Conservation (phyloP, 2,888 invertebrate genomes). For the Drosophila kokeensis region DNA sequence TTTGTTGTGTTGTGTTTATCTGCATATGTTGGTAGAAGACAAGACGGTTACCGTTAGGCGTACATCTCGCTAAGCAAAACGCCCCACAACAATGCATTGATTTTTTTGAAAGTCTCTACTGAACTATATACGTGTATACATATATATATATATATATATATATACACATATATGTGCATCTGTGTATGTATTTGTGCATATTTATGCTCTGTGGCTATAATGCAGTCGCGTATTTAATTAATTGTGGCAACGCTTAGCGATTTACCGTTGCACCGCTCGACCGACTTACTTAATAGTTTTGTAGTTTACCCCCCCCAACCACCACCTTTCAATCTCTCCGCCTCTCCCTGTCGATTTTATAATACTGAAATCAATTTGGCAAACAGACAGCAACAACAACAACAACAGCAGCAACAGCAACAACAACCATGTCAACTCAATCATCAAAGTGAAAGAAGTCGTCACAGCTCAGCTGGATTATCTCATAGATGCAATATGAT, state of each 20-base stretch:
- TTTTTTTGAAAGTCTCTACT: constrained; percentile 57
- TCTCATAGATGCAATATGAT: constrained; percentile 52
- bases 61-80: constrained; percentile 4
- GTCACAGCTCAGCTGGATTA: constrained; percentile 51
- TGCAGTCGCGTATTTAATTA: constrained; percentile 51
- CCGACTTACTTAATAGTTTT: constrained; percentile 46
- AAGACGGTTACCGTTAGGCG: constrained; percentile 43
- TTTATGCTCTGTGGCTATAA: background rate
- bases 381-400: background rate
- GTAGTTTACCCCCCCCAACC: background rate
- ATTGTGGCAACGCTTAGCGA: constrained; percentile 38
- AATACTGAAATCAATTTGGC: constrained; percentile 59
- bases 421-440: constrained; percentile 49
- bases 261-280: constrained; percentile 52
- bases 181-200: background rate
- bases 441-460: constrained; percentile 68
- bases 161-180: background rate
- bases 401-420: background rate
- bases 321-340: background rate
- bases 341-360: constrained; percentile 41
- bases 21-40: constrained; percentile 10
- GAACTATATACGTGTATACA: constrained; percentile 39
- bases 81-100: constrained; percentile 54
- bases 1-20: too few relatives aligned
- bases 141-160: background rate